Base-by-base conservation (phyloP, 2,888 invertebrate species). In the Megamerina dolium region DNA sequence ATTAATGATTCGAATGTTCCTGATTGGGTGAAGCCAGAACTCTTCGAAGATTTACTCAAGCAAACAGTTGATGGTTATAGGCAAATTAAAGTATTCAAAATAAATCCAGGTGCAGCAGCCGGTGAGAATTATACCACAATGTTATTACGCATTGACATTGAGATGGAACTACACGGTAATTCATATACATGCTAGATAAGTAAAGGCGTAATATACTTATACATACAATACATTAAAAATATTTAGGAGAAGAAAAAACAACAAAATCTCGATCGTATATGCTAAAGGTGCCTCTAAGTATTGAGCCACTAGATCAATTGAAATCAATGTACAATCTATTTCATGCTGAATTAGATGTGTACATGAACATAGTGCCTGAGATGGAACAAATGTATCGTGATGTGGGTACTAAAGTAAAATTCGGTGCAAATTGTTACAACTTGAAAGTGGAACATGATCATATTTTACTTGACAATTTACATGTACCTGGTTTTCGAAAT, bases 51-150 rank as follows among this genome's bases (percentile, higher is more conserved):
- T 2, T 33, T 60, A 18, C 48, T 64, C 5, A 49, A 43, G 30
- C 47, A 51, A 20, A 51, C 47, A 2, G 19, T 46, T 1, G 37
- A 50, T 1, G 45, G 51, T 6, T 58, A 50, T 14, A 37, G 45
- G 13, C 46, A 40, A 43, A 56, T 55, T 3, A 46, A 37, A n/a
- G 43, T 44, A 4, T 61, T 64, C 36, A 55, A 50, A 8, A 52
- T 52, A 0, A 42, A 32, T 5, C 49, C 49, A 2, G 66, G 63
- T 9, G 40, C 51, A 4, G 54, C 48, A 3, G 53, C 58, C 0
- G 68, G 66, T 1, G 68, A 70, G 44, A 68, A 68, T 43, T 69
- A 61, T 49, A 51, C 60, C n/a, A 65, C 67, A 0, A 37, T 61
- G 3, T 62, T 68, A 60, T 32, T 64, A 18, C 55, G 67, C 9